Evolutionary conservation across 1,140 invertebrate species (phyloP), one percentile per base, ranked within the genome.

Genomic region (Drosophila erecta): DNA sequence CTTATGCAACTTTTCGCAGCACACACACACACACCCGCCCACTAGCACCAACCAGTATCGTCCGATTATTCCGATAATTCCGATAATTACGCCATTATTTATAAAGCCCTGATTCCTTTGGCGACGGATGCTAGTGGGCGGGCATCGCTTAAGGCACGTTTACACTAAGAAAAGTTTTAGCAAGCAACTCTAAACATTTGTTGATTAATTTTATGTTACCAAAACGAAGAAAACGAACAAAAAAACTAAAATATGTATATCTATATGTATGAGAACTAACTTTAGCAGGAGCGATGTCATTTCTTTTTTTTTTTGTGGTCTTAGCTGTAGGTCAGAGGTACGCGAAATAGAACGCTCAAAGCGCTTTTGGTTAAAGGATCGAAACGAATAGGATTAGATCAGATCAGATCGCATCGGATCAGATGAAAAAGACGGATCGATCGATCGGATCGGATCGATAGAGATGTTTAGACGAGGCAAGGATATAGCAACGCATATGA

Each of bases 401-500:
- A 17, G 35, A 56, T 47, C 17, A 51, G 40, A 22, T 41, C 10
- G n/a, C 10, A 38, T 40, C 4, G 20, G 14, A 24, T 59, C 30
- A 30, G 30, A 30, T 8, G 30, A 8, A 30, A 30, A 10, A 8
- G 4, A 22, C 2, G 8, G 41, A 33, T 44, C 17, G 41, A 46
- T 49, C 7, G 46, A 44, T 24, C n/a, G 55, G 12, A 38, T 38
- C 12, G 41, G 22, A 49, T 49, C 12, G 46, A 14, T 17, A 12
- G 8, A 12, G 35, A 46, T 27, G 22, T 51, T 35, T 69, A 30
- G 40, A 59, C n/a, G 37, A 30, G 64, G 59, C 60, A 79, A 84
- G 76, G 83, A 86, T 86, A 86, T 78, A 86, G 81, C 65, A 87
- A 86, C 69, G 83, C 81, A 87, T 85, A 85, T 85, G 81, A 85